Base-by-base conservation (phyloP, 2,113 vertebrate species). In the Miniopterus natalensis region DNA sequence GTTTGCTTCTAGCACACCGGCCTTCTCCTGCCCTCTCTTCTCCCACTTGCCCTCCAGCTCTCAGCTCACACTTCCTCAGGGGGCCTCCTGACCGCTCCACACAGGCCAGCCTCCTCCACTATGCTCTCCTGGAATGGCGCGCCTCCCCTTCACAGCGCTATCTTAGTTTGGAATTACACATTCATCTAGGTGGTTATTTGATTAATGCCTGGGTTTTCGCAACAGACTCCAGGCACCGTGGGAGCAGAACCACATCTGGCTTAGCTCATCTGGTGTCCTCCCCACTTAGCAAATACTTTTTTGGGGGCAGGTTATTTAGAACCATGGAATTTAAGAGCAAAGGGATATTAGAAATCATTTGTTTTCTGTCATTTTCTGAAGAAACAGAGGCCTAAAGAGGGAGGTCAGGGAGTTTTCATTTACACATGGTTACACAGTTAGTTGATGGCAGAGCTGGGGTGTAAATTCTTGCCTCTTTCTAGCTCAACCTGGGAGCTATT, bases 51-150 rank as follows among this genome's bases (percentile, higher is more conserved):
- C 47, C 51, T 17, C 45, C 31, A 14, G 18, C 6, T 13, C 55
- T 61, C 55, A 14, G 49, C 13, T 42, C 6, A 18, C 25, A 0
- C 2, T 8, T 59, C 27, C 68, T 61, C 47, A 2, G 25, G 78
- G 36, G n/a, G 8, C 8, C 85, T 71, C 49, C 63, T 2, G 36
- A 40, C 51, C 6, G 10, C n/a, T 31, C 21, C 0, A 0, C 17
- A 59, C 29, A 17, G 21, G 25, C 61, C 17, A 18, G 21, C 14
- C 9, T 57, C 49, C 13, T 47, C n/a, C 15, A 2, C 3, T 2
- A 17, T 18, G 36, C 49, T 51, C 5, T 93, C 65, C 3, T 1
- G 20, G 77, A 49, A 17, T 0, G 1, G 25, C 0, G 0, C 20
- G 21, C 14, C 47, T 40, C 57, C 59, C n/a, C 75, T 53, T 80